Evolutionary conservation across 2,797 vertebrate species (phyloP).

Genomic region (Cheirogaleus major): DNA sequence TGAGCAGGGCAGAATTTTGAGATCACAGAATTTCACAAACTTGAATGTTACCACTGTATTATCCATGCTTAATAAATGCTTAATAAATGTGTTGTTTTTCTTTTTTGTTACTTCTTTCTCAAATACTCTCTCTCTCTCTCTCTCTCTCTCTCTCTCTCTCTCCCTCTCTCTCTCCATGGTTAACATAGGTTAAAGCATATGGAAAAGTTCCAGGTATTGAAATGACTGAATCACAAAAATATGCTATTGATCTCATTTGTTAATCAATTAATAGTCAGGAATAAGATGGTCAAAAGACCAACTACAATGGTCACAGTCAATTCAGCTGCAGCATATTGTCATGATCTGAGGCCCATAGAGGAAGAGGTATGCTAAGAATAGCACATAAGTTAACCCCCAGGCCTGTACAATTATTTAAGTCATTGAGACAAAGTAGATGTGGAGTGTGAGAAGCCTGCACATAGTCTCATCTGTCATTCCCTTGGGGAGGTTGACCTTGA

Average conservation of each 20-base stretch:
- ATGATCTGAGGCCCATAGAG: background rate
- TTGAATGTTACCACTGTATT: background rate
- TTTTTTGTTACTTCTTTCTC: background rate
- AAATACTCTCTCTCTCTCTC: background rate
- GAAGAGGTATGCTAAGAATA: background rate
- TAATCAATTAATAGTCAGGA: background rate
- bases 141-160: too few relatives aligned
- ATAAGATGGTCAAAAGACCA: background rate
- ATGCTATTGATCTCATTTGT: background rate
- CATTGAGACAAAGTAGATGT: background rate
- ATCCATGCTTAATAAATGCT: background rate
- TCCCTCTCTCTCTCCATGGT: too few relatives aligned
- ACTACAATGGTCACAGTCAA: too few relatives aligned
- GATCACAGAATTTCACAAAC: background rate
- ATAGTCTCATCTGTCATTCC: background rate
- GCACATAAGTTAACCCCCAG: background rate
- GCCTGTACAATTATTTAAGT: background rate
- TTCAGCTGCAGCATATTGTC: background rate
- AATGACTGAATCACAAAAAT: background rate
- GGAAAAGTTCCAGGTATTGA: background rate
- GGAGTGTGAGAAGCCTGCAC: background rate
- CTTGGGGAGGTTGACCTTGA: background rate
- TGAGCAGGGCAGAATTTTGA: background rate
- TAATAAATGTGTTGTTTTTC: too few relatives aligned
- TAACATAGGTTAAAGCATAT: background rate